These are phyloP conservation scores for Oithona nana DNA, from an alignment of 2,888 invertebrate genomes.

Conservation along the genomic window DNA sequence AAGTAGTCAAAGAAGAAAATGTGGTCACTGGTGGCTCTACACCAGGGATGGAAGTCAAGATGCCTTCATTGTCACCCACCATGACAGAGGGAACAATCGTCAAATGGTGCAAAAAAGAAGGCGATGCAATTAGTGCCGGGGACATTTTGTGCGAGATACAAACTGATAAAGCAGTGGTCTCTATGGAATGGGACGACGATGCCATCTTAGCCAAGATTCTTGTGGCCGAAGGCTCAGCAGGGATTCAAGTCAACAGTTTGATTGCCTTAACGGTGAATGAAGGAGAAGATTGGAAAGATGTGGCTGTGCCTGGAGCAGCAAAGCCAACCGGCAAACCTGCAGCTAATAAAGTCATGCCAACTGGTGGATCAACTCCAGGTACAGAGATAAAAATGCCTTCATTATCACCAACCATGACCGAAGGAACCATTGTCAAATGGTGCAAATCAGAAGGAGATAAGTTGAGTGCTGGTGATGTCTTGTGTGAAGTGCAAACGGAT, in stretches of 20 bases:
- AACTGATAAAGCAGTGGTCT: slow-evolving; percentile 43
- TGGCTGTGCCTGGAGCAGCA: slow-evolving; percentile 24
- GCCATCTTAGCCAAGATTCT: slow-evolving; percentile 41
- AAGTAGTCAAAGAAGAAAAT: slow-evolving; percentile 19
- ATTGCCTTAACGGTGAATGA: slow-evolving; percentile 41
- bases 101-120: slow-evolving; percentile 39
- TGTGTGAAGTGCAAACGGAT: slow-evolving; percentile 46
- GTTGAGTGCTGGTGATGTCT: slow-evolving; percentile 37
- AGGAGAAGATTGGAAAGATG: slow-evolving; percentile 42
- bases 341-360: neutral
- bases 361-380: slow-evolving; percentile 9
- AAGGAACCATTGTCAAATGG: slow-evolving; percentile 40
- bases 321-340: slow-evolving; percentile 20
- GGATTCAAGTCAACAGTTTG: slow-evolving; percentile 31
- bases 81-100: slow-evolving; percentile 41
- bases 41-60: slow-evolving; percentile 24
- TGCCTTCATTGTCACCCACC: slow-evolving; percentile 43
- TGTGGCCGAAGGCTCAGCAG: slow-evolving; percentile 24
- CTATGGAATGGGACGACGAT: slow-evolving; percentile 41
- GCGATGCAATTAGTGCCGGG: slow-evolving; percentile 35
- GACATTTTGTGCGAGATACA: slow-evolving; percentile 44
- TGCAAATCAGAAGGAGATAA: slow-evolving; percentile 34
- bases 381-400: slow-evolving; percentile 35
- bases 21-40: neutral
- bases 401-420: slow-evolving; percentile 42